Base-by-base conservation (phyloP, 2,113 vertebrate species). In the Heloderma charlesbogerti region DNA sequence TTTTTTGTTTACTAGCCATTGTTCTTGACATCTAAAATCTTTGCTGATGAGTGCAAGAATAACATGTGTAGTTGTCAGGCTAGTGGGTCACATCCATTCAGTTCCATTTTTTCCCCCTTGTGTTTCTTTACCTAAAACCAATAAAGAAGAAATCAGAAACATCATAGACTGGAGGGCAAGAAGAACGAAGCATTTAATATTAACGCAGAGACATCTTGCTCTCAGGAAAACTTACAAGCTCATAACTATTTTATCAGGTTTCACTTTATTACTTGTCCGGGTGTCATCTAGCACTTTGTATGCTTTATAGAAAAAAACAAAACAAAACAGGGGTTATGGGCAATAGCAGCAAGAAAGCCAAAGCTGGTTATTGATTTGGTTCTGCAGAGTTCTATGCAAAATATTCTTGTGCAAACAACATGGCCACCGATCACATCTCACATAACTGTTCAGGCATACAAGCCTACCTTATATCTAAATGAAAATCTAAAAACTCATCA, bases 81-180 rank as follows among this genome's bases (percentile, higher is more conserved):
- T 94, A 94, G 94, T 69, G 87, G 90, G 93, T 95, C 89, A 95
- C 92, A 93, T 93, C 78, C 89, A 93, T 80, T 93, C 67, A 93
- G 93, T 93, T 84, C 27, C 78, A 27, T 90, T 75, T 63, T 63
- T 27, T 20, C 13, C 75, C 92, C 6, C 89, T 92, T 86, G n/a
- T n/a, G n/a, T 94, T 93, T 93, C 88, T 96, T 94, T 94, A 93
- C 80, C 92, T 95, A 79, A 92, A 96, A 94, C 96, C 93, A 95
- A 96, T 96, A 94, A 94, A 91, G 91, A 93, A 92, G 94, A 94
- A 96, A 94, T 94, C 92, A 93, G 91, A 93, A 94, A 66, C 90
- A 94, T 92, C 92, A 91, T 89, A 92, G 57, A 82, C 86, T 93
- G 93, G 87, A 93, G 60, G 92, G 85, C 91, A 95, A 85, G 85